A percentile compares a stretch with the other conserved stretches of the same genome.
These are phyloP conservation scores for Leucophenga maculata DNA, from an alignment of 2,888 invertebrate species.

Conservation along the genomic window DNA sequence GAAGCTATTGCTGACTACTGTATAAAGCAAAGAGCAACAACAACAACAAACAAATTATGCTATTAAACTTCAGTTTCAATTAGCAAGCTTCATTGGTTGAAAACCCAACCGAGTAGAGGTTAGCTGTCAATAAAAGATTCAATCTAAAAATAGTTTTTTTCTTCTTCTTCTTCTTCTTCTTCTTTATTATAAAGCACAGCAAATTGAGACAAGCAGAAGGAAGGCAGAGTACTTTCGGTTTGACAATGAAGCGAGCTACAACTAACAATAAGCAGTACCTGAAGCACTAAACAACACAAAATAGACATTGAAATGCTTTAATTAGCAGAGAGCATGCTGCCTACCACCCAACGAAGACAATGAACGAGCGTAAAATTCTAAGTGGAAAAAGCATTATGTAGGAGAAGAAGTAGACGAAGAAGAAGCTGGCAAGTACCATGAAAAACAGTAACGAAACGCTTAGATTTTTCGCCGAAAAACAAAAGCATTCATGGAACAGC, in stretches of 20 bases:
- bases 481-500: too few species aligned
- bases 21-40: constrained; percentile 1
- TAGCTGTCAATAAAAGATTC: constrained; percentile 6
- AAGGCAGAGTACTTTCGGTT: background rate
- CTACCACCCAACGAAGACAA: background rate
- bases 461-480: background rate
- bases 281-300: background rate
- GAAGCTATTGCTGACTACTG: background rate
- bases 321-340: constrained; percentile 50
- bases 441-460: background rate
- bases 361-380: background rate
- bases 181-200: too few species aligned
- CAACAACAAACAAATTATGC: constrained; percentile 17
- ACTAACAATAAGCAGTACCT: background rate
- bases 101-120: too few species aligned
- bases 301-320: constrained; percentile 49
- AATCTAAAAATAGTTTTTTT: too few species aligned
- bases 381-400: background rate
- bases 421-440: background rate
- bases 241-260: background rate
- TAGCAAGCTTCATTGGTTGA: background rate
- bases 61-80: constrained; percentile 20
- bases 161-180: too few species aligned
- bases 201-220: background rate
- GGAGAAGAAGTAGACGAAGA: background rate